These are phyloP conservation scores for Macrophya annulata DNA, from an alignment of 2,888 invertebrate genomes.

Conservation along the genomic window DNA sequence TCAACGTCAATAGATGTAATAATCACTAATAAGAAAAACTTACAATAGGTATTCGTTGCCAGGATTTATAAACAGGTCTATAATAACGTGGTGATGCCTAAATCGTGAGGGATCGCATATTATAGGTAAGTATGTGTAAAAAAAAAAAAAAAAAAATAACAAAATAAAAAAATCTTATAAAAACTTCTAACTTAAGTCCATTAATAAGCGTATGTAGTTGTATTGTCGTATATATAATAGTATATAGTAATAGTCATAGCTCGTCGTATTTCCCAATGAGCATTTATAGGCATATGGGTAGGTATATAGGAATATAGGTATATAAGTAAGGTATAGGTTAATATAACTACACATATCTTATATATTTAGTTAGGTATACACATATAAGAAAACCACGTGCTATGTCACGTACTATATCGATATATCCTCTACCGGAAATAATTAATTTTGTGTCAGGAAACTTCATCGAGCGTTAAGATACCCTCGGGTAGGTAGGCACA, in stretches of 20 bases:
- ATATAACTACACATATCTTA: no score
- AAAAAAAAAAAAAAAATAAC: background rate
- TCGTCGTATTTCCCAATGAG: background rate
- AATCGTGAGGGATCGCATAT: background rate
- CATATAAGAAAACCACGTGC: slow-evolving; percentile 5
- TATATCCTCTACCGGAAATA: slow-evolving; percentile 52
- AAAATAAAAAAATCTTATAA: background rate
- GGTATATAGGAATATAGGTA: no score
- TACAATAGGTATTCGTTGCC: slow-evolving; percentile 6
- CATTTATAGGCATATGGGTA: no score
- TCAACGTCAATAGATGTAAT: background rate
- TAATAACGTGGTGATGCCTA: background rate
- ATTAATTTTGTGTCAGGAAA: slow-evolving; percentile 54
- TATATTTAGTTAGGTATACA: background rate
- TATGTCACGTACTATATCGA: slow-evolving; percentile 38
- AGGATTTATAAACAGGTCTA: slow-evolving; percentile 10
- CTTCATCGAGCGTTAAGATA: slow-evolving; percentile 24
- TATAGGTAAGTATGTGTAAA: background rate
- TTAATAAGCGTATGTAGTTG: background rate
- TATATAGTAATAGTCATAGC: background rate
- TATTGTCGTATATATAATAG: background rate
- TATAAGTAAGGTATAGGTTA: no score
- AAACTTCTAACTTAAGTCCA: background rate
- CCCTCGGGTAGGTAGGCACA: background rate
- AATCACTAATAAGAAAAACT: background rate